Evolutionary conservation across 2,797 vertebrate genomes (phyloP).

Genomic region (Rhinatrema bivittatum): DNA sequence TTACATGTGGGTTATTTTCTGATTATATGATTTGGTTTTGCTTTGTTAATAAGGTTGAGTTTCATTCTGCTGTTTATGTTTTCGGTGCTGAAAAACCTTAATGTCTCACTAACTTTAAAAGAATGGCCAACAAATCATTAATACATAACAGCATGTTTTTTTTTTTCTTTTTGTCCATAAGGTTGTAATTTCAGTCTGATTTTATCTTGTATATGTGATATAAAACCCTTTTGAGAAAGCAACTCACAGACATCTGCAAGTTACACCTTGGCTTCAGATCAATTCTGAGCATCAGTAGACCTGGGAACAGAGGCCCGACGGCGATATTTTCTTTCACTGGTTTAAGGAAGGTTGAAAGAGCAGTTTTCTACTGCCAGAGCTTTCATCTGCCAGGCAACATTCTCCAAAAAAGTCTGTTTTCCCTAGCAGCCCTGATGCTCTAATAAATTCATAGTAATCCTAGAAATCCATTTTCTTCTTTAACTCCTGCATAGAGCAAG

Average conservation of each 20-base stretch:
- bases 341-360: conserved; percentile 13
- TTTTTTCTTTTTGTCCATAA: background rate
- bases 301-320: conserved; percentile 7
- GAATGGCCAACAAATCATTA: background rate
- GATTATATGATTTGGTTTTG: no score
- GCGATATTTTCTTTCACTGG: conserved; percentile 21
- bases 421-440: background rate
- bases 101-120: no score
- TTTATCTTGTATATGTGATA: no score
- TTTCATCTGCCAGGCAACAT: conserved; percentile 5
- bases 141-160: no score
- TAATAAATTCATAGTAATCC: background rate
- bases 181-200: background rate
- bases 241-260: conserved; percentile 12
- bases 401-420: background rate
- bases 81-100: no score
- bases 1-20: no score
- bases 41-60: no score
- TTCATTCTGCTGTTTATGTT: no score
- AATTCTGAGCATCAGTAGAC: conserved; percentile 5
- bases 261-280: conserved; percentile 20
- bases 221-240: no score
- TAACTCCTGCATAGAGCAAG: no score
- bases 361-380: background rate
- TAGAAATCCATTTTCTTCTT: background rate